Evolutionary conservation across 2,797 vertebrate genomes (phyloP).

Genomic region (Arctocebus calabarensis): DNA sequence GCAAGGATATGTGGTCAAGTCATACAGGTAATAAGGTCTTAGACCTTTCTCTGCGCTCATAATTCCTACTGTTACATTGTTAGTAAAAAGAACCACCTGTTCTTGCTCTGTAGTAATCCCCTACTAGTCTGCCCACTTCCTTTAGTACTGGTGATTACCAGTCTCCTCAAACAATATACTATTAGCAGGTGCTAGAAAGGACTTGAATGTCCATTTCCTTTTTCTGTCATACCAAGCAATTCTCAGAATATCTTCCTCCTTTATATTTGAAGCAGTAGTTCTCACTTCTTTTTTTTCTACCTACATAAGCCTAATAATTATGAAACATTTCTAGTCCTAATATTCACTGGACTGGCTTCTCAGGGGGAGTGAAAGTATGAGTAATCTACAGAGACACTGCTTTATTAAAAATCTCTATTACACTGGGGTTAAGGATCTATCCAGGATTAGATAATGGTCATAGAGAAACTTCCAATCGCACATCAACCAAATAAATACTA

Average conservation of each 20-base stretch:
- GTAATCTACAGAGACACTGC: not conserved
- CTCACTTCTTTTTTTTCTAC: not conserved
- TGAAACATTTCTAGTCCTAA: not conserved
- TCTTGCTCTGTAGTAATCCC: not conserved
- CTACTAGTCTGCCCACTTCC: not conserved
- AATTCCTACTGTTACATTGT: not conserved
- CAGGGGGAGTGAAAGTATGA: not conserved
- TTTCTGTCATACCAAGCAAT: not conserved
- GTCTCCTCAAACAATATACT: not conserved
- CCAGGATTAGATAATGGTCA: not conserved
- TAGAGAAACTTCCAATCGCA: not conserved
- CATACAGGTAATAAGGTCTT: not conserved
- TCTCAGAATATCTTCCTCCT: not conserved
- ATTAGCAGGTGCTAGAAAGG: not conserved
- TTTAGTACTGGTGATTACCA: not conserved
- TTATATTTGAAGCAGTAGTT: not conserved
- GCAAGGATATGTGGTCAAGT: not conserved
- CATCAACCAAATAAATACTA: not conserved
- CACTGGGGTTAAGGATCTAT: not conserved
- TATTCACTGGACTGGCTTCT: not conserved
- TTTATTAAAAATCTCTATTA: constrained; percentile 43
- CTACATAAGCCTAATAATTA: not conserved
- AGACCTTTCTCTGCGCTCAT: not conserved
- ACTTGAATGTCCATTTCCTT: not conserved
- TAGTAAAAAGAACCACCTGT: not conserved